Evolutionary conservation across 1,140 invertebrate species (phyloP).

Genomic region (Chelonus insularis): DNA sequence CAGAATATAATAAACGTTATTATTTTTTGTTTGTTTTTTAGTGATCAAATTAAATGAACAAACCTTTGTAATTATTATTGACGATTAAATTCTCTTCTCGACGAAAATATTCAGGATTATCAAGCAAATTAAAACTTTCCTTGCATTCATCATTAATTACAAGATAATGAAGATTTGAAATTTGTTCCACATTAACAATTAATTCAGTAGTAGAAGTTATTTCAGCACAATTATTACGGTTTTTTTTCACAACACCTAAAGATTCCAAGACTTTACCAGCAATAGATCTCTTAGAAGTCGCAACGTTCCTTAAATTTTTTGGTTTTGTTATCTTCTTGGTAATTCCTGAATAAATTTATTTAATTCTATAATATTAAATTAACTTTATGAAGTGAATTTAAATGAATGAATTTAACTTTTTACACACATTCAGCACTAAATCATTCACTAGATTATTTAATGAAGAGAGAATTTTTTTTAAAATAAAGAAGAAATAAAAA

Average conservation of each 20-base stretch:
- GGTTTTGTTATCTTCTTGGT: slow-evolving; percentile 37
- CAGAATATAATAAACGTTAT: too few species aligned
- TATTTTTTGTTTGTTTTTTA: too few species aligned
- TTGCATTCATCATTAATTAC: not conserved
- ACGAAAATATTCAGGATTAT: not conserved
- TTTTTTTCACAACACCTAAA: slow-evolving; percentile 39
- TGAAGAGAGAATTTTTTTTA: not conserved
- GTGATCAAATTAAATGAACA: not conserved
- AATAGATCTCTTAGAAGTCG: slow-evolving; percentile 32
- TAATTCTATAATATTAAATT: slow-evolving; percentile 6
- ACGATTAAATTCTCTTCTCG: not conserved
- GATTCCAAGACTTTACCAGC: slow-evolving; percentile 47
- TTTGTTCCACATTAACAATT: slow-evolving; percentile 34
- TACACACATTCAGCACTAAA: too few species aligned
- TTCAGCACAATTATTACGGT: slow-evolving; percentile 29
- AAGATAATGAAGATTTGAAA: slow-evolving; percentile 13
- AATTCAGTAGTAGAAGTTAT: slow-evolving; percentile 31
- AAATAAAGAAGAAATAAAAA: too few species aligned
- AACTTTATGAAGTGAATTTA: not conserved
- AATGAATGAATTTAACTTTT: too few species aligned
- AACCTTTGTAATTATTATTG: slow-evolving; percentile 7
- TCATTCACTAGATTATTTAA: too few species aligned
- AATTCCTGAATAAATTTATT: slow-evolving; percentile 32
- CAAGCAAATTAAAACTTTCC: not conserved
- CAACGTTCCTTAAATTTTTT: slow-evolving; percentile 14